Conservation (phyloP, 2,797 vertebrate species). For the Coluber constrictor region DNA sequence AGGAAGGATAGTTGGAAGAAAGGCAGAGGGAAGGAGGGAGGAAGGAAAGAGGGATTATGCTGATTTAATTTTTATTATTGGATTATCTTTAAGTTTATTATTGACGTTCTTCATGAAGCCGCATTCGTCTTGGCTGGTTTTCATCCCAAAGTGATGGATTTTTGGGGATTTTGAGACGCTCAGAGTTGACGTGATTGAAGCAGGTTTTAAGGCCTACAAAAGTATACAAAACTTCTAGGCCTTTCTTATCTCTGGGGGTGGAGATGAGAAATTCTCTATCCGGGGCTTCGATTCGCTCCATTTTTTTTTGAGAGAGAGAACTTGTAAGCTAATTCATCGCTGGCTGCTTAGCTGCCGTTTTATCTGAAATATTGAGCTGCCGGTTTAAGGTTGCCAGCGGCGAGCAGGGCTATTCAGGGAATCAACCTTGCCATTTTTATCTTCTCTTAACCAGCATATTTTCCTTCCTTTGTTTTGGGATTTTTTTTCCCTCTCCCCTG, state of each 20-base stretch:
- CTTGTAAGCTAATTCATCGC: neutral
- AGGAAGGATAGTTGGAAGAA: too few species aligned
- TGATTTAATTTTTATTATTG: neutral
- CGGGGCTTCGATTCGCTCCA: neutral
- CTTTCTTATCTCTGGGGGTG: neutral
- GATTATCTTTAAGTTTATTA: neutral
- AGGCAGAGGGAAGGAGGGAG: too few species aligned
- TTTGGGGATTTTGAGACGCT: neutral
- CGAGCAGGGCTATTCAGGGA: neutral
- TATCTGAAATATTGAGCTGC: neutral
- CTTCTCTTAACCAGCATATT: neutral
- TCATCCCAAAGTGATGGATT: neutral
- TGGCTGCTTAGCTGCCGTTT: neutral
- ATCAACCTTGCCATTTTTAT: neutral
- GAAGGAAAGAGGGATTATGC: neutral
- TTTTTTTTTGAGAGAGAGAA: neutral
- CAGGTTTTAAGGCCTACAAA: neutral
- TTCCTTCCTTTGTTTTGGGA: neutral
- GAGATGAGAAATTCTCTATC: neutral
- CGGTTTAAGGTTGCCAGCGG: neutral
- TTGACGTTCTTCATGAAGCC: neutral
- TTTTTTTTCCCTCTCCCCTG: neutral
- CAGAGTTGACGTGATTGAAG: neutral
- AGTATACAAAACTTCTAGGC: neutral
- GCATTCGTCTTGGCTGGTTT: neutral